Base-by-base conservation (phyloP, 2,888 invertebrate genomes). In the Notodonta dromedarius region DNA sequence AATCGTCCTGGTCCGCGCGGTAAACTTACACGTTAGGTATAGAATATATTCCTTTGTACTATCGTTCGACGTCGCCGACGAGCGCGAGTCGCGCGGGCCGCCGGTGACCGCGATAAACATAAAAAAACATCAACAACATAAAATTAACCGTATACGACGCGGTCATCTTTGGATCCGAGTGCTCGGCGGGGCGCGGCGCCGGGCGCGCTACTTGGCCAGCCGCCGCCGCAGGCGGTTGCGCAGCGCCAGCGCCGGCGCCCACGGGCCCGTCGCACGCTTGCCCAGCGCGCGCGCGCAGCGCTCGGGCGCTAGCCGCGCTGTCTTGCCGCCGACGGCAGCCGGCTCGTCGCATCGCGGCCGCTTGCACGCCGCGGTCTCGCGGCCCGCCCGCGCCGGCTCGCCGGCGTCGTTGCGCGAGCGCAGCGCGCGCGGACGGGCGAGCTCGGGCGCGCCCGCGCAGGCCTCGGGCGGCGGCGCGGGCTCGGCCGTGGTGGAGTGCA, bases 41-140 rank as follows among this genome's bases (percentile, higher is more conserved):
- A 87, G 84, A 84, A 86, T 86, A 85, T 83, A 82, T 74, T 80
- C 80, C 76, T 91, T 93, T 93, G 93, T 93, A 93, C 93, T 93
- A 91, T 91, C 78, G 86, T 86, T 86, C 80, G 84, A 79, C 76
- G 78, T 80, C 81, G 78, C 74, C 76, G 72, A 78, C 71, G 73
- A 75, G 76, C 76, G 70, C 73, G 57, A 58, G 66, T 59, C 56
- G 48, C 54, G 61, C 24, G 61, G 57, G 61, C 64, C 59, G 44
- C 61, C 65, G 61, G 63, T 24, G 42, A 60, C 71, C 69, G 64
- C 59, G 58, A 69, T 63, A 63, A 72, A 69, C 69, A 63, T 63
- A 65, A 69, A 62, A 63, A 68, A 67, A 82, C 77, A 75, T 78
- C 75, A 87, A 88, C 86, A 88, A 87, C 86, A 83, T 84, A 85